A percentile compares a stretch with the other conserved stretches of the same genome.
phyloP scores from a whole-genome alignment of 2,888 invertebrate genomes.

The Drosophila buzzatii region DNA sequence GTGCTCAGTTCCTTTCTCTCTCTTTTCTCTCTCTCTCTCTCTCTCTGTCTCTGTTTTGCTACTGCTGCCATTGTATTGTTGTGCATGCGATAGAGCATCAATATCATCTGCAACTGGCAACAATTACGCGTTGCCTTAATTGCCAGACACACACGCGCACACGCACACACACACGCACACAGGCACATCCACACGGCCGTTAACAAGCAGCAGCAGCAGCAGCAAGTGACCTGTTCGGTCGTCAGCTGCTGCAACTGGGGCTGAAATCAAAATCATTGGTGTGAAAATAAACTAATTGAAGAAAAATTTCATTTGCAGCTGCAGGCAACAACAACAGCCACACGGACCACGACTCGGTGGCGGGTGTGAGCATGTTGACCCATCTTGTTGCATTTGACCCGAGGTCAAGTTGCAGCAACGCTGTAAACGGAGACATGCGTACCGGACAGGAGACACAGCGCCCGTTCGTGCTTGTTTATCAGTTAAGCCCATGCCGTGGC shows the following conservation, averaged over 20 bases:
- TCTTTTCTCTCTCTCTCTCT: neutral
- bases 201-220: slow-evolving; percentile 47
- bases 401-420: slow-evolving; percentile 69
- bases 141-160: slow-evolving; percentile 50
- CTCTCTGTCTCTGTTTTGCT: neutral
- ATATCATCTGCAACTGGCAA: slow-evolving; percentile 78
- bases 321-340: neutral
- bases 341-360: neutral
- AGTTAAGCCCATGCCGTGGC: slow-evolving; percentile 50
- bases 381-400: slow-evolving; percentile 76
- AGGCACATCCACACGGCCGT: slow-evolving; percentile 10
- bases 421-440: slow-evolving; percentile 42
- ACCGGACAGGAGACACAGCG: slow-evolving; percentile 30
- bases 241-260: slow-evolving; percentile 37
- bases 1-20: neutral
- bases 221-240: slow-evolving; percentile 27
- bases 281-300: slow-evolving; percentile 82
- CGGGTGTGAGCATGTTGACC: slow-evolving; percentile 36
- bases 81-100: slow-evolving; percentile 55
- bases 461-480: slow-evolving; percentile 63
- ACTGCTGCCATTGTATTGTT: slow-evolving; percentile 14
- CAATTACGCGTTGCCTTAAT: slow-evolving; percentile 79
- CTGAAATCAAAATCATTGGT: slow-evolving; percentile 78
- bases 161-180: slow-evolving; percentile 21
- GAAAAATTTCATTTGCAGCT: slow-evolving; percentile 75